Evolutionary conservation across 2,797 vertebrate genomes (phyloP).

Genomic region (Psittacula echo): DNA sequence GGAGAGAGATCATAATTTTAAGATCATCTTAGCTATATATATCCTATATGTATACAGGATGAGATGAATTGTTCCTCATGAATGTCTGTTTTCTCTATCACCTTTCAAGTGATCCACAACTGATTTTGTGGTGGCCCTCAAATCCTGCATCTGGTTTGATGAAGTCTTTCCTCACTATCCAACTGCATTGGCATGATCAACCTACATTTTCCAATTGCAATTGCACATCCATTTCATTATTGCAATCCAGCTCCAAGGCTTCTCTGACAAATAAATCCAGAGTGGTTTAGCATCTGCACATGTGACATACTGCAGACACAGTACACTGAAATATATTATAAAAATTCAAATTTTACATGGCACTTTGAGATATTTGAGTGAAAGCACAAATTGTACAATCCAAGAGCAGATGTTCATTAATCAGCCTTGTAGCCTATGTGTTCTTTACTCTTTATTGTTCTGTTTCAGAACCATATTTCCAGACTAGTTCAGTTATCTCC

Average conservation of each 20-base stretch:
- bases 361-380: background rate
- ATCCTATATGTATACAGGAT: background rate
- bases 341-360: slow-evolving; percentile 31
- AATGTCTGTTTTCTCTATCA: background rate
- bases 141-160: background rate
- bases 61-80: background rate
- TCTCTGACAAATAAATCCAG: slow-evolving; percentile 19
- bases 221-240: background rate
- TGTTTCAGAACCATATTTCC: slow-evolving; percentile 19
- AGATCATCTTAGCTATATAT: background rate
- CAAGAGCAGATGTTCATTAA: slow-evolving; percentile 32
- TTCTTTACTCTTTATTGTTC: background rate
- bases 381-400: slow-evolving; percentile 24
- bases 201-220: background rate
- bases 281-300: background rate
- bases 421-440: background rate
- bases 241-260: background rate
- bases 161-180: background rate
- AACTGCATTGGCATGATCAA: background rate
- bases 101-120: background rate
- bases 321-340: background rate
- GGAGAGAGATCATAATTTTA: background rate
- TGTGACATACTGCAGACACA: slow-evolving; percentile 22
- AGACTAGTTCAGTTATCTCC: background rate
- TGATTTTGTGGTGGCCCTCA: background rate